Evolutionary conservation across 2,797 vertebrate genomes (phyloP).

Genomic region (Limnodromus scolopaceus): DNA sequence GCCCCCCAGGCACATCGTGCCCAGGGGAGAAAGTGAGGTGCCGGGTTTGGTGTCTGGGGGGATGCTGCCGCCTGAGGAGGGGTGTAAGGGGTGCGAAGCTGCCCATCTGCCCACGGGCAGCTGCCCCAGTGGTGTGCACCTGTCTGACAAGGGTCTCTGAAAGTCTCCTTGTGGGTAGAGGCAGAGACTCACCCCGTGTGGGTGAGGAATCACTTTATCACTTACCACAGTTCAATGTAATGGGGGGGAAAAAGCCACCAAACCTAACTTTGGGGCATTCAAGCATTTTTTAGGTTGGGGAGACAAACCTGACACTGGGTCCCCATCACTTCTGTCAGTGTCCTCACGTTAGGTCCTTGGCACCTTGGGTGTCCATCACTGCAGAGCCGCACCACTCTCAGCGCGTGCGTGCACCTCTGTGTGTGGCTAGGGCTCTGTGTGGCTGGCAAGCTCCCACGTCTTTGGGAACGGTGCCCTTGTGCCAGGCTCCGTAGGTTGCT

Average conservation of each 20-base stretch:
- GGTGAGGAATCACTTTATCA: background rate
- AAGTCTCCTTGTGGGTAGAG: background rate
- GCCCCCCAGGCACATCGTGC: background rate
- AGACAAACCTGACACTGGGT: background rate
- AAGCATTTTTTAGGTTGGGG: accelerated
- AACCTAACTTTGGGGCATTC: background rate
- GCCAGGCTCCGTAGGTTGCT: background rate
- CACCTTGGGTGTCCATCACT: accelerated
- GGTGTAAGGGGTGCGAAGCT: background rate
- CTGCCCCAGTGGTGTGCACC: background rate
- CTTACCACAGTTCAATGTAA: background rate
- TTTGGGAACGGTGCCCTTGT: background rate
- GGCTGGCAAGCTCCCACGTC: background rate
- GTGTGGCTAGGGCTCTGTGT: background rate
- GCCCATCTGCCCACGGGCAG: background rate
- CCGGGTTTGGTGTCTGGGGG: background rate
- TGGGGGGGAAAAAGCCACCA: accelerated
- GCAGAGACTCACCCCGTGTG: background rate
- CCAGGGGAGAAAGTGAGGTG: background rate
- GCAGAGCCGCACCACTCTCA: accelerated
- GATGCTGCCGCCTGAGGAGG: background rate
- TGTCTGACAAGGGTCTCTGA: background rate
- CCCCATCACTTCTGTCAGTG: accelerated
- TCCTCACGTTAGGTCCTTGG: background rate
- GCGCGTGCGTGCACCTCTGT: background rate